These are phyloP conservation scores for Ladona fulva DNA, from an alignment of 1,140 invertebrate species.

Conservation along the genomic window DNA sequence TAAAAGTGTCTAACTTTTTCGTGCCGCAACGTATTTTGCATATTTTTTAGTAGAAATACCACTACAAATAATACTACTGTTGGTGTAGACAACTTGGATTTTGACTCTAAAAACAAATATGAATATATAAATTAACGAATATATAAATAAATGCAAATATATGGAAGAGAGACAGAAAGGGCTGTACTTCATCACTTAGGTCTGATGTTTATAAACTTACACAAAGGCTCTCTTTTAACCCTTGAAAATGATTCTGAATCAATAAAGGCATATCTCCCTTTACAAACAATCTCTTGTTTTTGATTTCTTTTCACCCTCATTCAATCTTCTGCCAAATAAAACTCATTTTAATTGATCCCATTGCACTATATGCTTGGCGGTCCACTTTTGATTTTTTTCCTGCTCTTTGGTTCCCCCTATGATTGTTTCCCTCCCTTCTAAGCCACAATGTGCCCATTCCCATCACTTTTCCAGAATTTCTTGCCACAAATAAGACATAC, in stretches of 20 bases:
- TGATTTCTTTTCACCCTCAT: background rate
- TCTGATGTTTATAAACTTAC: background rate
- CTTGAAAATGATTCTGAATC: background rate
- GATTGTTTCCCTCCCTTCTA: too few relatives aligned
- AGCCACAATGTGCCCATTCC: background rate
- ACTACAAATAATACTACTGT: background rate
- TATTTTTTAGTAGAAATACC: background rate
- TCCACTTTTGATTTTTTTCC: too few relatives aligned
- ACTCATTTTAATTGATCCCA: too few relatives aligned
- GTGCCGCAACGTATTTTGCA: background rate
- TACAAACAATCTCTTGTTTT: background rate
- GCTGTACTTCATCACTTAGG: background rate
- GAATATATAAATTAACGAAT: background rate
- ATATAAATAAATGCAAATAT: background rate
- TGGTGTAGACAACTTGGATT: background rate
- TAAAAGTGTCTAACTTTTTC: background rate
- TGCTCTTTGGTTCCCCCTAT: too few relatives aligned
- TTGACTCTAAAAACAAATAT: background rate
- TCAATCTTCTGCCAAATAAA: background rate
- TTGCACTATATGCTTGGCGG: too few relatives aligned
- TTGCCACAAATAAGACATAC: background rate
- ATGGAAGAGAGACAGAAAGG: background rate
- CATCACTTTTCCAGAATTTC: background rate
- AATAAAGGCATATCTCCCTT: background rate
- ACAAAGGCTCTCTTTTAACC: background rate